Base-by-base conservation (phyloP, 2,797 vertebrate genomes). In the Artibeus lituratus region DNA sequence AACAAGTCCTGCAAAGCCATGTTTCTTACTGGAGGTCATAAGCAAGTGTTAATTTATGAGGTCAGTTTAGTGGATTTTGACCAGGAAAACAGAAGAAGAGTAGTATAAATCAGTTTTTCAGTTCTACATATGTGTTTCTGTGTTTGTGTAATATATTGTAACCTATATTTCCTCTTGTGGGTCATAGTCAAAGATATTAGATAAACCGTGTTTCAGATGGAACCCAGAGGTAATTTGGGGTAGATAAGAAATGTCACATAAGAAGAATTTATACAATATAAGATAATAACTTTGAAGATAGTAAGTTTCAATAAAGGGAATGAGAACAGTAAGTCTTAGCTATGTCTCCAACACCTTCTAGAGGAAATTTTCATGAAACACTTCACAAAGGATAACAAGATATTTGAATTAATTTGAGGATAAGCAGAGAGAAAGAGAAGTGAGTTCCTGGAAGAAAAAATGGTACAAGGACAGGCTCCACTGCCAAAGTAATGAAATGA, bases 41-140 rank as follows among this genome's bases (percentile, higher is more conserved):
- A 78, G 15, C 35, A 29, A 32, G 84, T 88, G 92, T 2, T 87
- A 85, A 94, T 84, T 93, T 39, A 42, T 67, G 51, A 92, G 62
- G 82, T 74, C 26, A 73, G 21, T 19, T 57, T 42, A 80, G 22
- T 42, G 24, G 22, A 67, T 89, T 83, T 87, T 90, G 22, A 51
- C 19, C n/a, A 39, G 32, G 37, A 96, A 91, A 93, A 87, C 21
- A 91, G 26, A 74, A 84, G 22, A 82, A 85, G 89, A 87, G 53
- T 82, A 65, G 18, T 35, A 19, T 29, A 88, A 62, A 57, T 81
- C 37, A 53, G 22, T 53, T 73, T 55, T 92, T 95, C 29, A 91
- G 6, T 51, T 59, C 10, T 65, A 5, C 15, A 32, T 83, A 0
- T 42, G 16, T 76, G 32, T 73, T 81, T 97, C 12, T 88, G 5